phyloP scores from a whole-genome alignment of 2,888 invertebrate species.

The Agonopterix arenella region DNA sequence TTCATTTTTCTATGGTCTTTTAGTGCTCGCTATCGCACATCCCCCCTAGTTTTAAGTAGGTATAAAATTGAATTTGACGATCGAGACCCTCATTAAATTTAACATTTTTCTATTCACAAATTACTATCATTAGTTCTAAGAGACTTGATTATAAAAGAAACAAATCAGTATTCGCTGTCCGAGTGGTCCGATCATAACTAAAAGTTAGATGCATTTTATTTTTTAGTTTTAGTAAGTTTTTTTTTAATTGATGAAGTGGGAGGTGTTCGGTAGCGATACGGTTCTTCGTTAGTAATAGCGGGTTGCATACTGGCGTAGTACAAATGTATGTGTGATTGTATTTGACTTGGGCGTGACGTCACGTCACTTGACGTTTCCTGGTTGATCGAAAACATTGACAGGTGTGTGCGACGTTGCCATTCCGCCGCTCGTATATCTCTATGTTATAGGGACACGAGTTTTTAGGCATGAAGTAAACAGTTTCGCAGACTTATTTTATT shows the following conservation, averaged over 20 bases:
- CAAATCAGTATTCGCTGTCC: constrained; percentile 43
- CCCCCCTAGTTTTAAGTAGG: constrained; percentile 57
- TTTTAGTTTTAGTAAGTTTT: constrained; percentile 43
- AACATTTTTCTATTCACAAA: constrained; percentile 29
- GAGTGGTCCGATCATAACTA: constrained; percentile 39
- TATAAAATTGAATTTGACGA: constrained; percentile 23
- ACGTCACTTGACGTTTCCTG: constrained; percentile 13
- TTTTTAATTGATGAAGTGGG: constrained; percentile 31
- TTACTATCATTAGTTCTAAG: constrained; percentile 34
- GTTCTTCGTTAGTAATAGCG: constrained; percentile 33
- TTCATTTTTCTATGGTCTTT: constrained; percentile 30
- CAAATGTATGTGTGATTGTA: constrained; percentile 62
- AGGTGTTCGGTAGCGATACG: constrained; percentile 43
- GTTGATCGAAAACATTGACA: not conserved
- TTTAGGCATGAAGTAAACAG: too few species aligned
- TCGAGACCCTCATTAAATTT: constrained; percentile 24
- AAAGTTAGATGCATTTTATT: constrained; percentile 52
- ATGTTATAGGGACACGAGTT: too few species aligned
- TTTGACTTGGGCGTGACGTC: constrained; percentile 26
- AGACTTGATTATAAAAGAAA: constrained; percentile 20
- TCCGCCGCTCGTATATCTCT: too few species aligned
- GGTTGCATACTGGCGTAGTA: constrained; percentile 71
- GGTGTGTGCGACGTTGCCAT: too few species aligned
- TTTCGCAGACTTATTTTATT: too few species aligned
- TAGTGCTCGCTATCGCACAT: constrained; percentile 37